These are phyloP conservation scores for Priocnemis perturbator DNA, from an alignment of 2,888 invertebrate genomes.

Conservation along the genomic window DNA sequence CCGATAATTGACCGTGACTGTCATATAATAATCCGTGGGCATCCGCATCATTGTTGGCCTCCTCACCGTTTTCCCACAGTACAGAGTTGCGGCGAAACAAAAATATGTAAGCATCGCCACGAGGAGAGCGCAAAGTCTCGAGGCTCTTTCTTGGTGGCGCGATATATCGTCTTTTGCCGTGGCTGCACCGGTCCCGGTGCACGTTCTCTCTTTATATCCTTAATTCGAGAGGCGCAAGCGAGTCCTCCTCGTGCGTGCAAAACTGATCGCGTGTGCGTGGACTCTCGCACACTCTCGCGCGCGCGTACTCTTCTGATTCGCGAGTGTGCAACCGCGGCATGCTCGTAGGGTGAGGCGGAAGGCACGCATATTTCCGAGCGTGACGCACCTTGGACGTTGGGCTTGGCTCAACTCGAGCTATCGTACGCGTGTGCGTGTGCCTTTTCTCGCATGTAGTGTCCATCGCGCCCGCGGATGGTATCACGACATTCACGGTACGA, in stretches of 20 bases:
- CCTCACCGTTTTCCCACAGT: too few relatives aligned
- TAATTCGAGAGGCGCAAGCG: slow-evolving; percentile 4
- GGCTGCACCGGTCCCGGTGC: not conserved
- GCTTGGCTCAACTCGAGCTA: slow-evolving; percentile 52
- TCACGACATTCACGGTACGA: too few relatives aligned
- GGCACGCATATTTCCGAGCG: slow-evolving; percentile 65
- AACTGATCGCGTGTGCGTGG: slow-evolving; percentile 6
- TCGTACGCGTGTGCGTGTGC: slow-evolving; percentile 32
- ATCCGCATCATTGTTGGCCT: too few relatives aligned
- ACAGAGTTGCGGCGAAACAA: too few relatives aligned
- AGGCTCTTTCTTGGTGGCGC: not conserved
- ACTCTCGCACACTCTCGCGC: slow-evolving; percentile 12
- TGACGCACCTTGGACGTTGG: slow-evolving; percentile 67
- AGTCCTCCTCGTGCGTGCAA: not conserved
- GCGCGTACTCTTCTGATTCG: not conserved
- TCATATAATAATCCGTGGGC: too few relatives aligned
- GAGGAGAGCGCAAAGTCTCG: too few relatives aligned
- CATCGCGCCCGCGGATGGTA: too few relatives aligned
- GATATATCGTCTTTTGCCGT: slow-evolving; percentile 6
- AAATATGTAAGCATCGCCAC: too few relatives aligned
- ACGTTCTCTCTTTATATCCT: slow-evolving; percentile 7
- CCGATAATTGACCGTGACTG: too few relatives aligned
- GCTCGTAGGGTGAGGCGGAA: slow-evolving; percentile 47
- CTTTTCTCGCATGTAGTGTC: too few relatives aligned
- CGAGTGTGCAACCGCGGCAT: not conserved